phyloP scores from a whole-genome alignment of 2,888 invertebrate species.

The Fabriciana adippe region DNA sequence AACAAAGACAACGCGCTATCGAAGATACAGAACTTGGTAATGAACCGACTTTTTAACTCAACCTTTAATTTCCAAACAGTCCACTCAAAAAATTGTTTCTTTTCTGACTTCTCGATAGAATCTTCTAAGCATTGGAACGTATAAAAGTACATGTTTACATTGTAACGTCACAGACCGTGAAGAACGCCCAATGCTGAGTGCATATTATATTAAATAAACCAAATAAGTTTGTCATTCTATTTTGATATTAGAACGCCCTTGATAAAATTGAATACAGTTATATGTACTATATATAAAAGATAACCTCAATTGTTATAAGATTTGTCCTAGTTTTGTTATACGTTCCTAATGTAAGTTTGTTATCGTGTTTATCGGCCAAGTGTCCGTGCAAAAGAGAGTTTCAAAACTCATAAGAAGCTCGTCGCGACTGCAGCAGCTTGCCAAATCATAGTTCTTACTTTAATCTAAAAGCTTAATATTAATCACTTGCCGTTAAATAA shows the following conservation, averaged over 20 bases:
- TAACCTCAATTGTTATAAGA: conserved; percentile 23
- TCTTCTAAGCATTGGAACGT: too few relatives aligned
- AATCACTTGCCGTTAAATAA: too few relatives aligned
- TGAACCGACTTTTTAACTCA: too few relatives aligned
- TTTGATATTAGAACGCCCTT: neutral
- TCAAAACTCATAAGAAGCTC: conserved; percentile 25
- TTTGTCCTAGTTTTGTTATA: conserved; percentile 27
- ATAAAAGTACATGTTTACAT: too few relatives aligned
- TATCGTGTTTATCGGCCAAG: conserved; percentile 27
- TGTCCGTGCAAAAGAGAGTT: conserved; percentile 22
- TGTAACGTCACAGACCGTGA: too few relatives aligned
- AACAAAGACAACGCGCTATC: too few relatives aligned
- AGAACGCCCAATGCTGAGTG: too few relatives aligned
- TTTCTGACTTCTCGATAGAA: too few relatives aligned
- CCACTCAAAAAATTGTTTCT: too few relatives aligned
- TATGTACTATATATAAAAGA: conserved; percentile 2
- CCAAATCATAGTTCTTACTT: conserved; percentile 1
- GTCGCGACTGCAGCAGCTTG: conserved; percentile 5
- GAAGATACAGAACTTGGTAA: too few relatives aligned
- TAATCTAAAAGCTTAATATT: conserved; percentile 1
- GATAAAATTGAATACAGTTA: conserved; percentile 10
- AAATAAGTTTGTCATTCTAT: neutral
- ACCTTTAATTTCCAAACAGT: too few relatives aligned
- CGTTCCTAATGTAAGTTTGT: conserved; percentile 28
- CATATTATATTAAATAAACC: neutral